Base-by-base conservation (phyloP, 2,888 invertebrate species). In the Drosophila macrospina region DNA sequence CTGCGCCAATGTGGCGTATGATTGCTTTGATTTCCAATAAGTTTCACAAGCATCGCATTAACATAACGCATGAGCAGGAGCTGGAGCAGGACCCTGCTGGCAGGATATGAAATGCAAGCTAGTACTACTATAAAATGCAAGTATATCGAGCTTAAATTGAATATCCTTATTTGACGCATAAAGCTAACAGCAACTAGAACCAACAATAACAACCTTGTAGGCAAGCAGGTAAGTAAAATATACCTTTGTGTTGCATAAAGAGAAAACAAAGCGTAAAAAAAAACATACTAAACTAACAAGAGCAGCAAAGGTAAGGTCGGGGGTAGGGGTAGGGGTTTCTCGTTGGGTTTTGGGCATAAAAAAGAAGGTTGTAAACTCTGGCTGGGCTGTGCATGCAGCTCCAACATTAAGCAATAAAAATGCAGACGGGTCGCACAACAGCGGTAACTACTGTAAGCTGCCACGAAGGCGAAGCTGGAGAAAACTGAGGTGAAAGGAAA, bases 1-100 rank as follows among this genome's bases (percentile, higher is more conserved):
- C 32, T 47, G 56, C 47, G 48, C 63, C 70, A 77, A 69, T 67
- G 68, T 69, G 65, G 69, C 71, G 68, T 68, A 63, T 79, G 69
- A 70, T 67, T 69, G 60, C 74, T 75, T 73, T 75, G 75, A 83
- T 81, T 80, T 78, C 50, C 80, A 80, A 81, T 75, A 75, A 73
- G 75, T 74, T 69, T 69, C 72, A 63, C 72, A 78, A 47, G 78
- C 76, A 64, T 62, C 65, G 48, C 73, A 74, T 74, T 70, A 74
- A 62, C 74, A 65, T 65, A 74, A 65, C 74, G 52, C 64, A 59
- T 69, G 68, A 28, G 66, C 30, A 15, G n/a, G n/a, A n/a, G 16
- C 2, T 4, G 42, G 3, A 26, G 5, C 34, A 5, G 2, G n/a
- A n/a, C n/a, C n/a, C 4, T 10, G 6, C 7, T n/a, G 30, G 45